Percentiles rank a stretch among this genome's conserved stretches.
Evolutionary conservation across 2,797 vertebrate species (phyloP).

Genomic region (Lepidocolaptes lacrymiger): DNA sequence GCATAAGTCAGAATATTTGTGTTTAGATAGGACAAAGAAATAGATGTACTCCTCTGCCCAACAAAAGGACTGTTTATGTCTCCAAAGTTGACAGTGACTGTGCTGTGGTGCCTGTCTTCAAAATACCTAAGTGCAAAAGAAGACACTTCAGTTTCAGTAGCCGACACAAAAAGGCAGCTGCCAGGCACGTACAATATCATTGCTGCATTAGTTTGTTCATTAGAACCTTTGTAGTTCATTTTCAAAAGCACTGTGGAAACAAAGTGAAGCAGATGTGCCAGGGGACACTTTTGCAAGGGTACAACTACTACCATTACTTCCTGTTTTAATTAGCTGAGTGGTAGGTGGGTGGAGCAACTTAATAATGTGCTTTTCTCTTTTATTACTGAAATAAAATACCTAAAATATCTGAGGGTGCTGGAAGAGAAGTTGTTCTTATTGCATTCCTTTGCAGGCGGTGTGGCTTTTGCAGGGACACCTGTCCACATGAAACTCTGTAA

Average conservation of each 20-base stretch:
- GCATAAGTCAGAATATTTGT: conserved; percentile 22
- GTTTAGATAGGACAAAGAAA: not conserved
- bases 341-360: not conserved
- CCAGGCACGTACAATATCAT: rapidly evolving
- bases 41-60: not conserved
- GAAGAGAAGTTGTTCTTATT: not conserved
- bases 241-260: not conserved
- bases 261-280: not conserved
- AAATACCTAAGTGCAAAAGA: not conserved
- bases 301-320: not conserved
- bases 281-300: not conserved
- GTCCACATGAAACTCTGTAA: conserved; percentile 62
- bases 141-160: not conserved
- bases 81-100: not conserved
- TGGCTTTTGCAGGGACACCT: conserved; percentile 69
- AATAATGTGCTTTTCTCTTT: conserved; percentile 22
- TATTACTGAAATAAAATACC: conserved; percentile 14
- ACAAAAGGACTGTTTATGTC: not conserved
- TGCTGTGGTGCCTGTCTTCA: not conserved
- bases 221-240: not conserved
- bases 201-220: not conserved
- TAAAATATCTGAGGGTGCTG: not conserved
- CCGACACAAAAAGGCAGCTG: not conserved
- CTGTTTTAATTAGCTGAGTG: not conserved
- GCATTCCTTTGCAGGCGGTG: conserved; percentile 49